A percentile compares a stretch with the other conserved stretches of the same genome.
Evolutionary conservation across 2,113 vertebrate genomes (phyloP).

Genomic region (Sinocyclocheilus anophthalmus): DNA sequence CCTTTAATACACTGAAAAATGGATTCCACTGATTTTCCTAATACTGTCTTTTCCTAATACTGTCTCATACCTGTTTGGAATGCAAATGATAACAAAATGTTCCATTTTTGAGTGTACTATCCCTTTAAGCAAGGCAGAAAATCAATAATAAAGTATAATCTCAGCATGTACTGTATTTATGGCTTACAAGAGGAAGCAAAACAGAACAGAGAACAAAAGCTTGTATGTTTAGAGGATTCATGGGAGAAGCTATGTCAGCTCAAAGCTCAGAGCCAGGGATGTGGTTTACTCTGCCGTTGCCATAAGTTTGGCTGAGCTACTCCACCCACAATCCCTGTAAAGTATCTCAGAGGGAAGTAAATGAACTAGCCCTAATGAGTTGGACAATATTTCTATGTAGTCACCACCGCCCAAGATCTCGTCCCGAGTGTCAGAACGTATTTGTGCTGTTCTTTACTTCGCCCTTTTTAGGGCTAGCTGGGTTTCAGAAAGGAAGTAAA

Average conservation of each 20-base stretch:
- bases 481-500: conserved; percentile 21
- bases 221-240: conserved; percentile 32
- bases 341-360: conserved; percentile 28
- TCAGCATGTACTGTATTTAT: conserved; percentile 7
- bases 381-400: conserved; percentile 25
- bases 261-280: conserved; percentile 10
- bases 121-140: background rate
- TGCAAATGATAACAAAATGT: background rate
- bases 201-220: conserved; percentile 33
- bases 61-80: background rate
- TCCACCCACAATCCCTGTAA: conserved; percentile 11
- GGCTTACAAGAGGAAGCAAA: conserved; percentile 14
- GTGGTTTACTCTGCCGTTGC: conserved; percentile 8
- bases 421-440: conserved; percentile 18
- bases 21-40: background rate
- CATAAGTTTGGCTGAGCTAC: conserved; percentile 10
- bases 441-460: conserved; percentile 34
- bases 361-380: conserved; percentile 26
- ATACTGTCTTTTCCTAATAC: background rate
- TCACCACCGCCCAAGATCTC: conserved; percentile 24
- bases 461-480: conserved; percentile 27
- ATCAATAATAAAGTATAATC: conserved; percentile 14
- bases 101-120: background rate
- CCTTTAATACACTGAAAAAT: background rate
- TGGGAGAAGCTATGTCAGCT: conserved; percentile 29